A percentile compares a stretch with the other conserved stretches of the same genome.
Evolutionary conservation across 1,140 invertebrate genomes (phyloP).

Genomic region (Dendrolimus kikuchii): DNA sequence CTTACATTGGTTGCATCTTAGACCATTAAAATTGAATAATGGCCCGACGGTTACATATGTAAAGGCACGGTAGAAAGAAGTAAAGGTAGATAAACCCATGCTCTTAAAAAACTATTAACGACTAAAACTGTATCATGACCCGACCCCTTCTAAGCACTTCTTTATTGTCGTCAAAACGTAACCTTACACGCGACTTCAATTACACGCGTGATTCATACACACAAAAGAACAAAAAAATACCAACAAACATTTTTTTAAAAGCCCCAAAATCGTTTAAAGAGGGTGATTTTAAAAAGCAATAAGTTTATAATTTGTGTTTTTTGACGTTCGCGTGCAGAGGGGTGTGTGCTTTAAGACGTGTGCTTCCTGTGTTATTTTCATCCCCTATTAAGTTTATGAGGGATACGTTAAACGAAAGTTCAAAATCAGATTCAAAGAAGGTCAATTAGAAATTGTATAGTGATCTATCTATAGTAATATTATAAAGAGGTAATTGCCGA

Average conservation of each 20-base stretch:
- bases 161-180: background rate
- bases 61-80: too few species aligned
- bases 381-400: conserved; percentile 24
- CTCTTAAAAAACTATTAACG: too few species aligned
- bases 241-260: conserved; percentile 33
- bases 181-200: conserved; percentile 13
- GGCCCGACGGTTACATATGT: too few species aligned
- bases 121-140: too few species aligned
- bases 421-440: too few species aligned
- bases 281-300: conserved; percentile 41
- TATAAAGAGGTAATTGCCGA: too few species aligned
- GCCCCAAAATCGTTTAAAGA: conserved; percentile 16
- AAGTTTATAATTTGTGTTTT: conserved; percentile 52
- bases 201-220: conserved; percentile 25
- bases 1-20: too few species aligned
- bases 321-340: conserved; percentile 48
- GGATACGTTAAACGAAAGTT: conserved; percentile 1
- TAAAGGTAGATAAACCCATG: too few species aligned
- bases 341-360: conserved; percentile 32
- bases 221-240: too few species aligned
- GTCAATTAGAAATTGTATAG: too few species aligned
- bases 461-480: too few species aligned
- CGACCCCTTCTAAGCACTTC: background rate
- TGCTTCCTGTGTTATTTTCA: conserved; percentile 39
- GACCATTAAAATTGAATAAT: too few species aligned